phyloP scores from a whole-genome alignment of 2,888 invertebrate genomes.

The Nemotelus nigrinus region DNA sequence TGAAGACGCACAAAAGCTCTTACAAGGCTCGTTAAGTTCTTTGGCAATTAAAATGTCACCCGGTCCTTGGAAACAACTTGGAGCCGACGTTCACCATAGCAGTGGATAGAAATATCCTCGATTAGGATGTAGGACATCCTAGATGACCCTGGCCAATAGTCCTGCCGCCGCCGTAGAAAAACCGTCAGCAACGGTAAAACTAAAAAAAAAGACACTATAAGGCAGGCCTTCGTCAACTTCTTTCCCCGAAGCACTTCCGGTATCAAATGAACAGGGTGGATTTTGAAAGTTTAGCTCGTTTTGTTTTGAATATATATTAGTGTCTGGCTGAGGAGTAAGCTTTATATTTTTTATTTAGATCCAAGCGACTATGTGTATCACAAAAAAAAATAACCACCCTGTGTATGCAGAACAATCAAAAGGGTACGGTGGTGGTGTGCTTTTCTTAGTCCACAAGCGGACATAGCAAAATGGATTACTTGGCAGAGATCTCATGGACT shows the following conservation, averaged over 20 bases:
- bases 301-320: too few species aligned
- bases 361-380: too few species aligned
- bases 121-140: conserved; percentile 20
- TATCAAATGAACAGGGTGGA: not conserved
- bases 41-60: conserved; percentile 50
- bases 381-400: not conserved
- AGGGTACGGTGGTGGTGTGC: not conserved
- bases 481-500: conserved; percentile 29
- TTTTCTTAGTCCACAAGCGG: not conserved
- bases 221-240: conserved; percentile 18
- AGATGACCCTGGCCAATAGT: conserved; percentile 19
- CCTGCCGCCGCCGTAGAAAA: conserved; percentile 6
- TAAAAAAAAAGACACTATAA: conserved; percentile 5
- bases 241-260: not conserved
- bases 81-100: not conserved
- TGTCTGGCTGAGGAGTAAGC: too few species aligned
- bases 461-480: conserved; percentile 36
- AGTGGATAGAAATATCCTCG: not conserved
- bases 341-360: too few species aligned
- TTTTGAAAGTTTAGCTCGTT: too few species aligned
- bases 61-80: not conserved
- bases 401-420: not conserved
- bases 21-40: conserved; percentile 50
- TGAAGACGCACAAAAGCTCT: conserved; percentile 46
- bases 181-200: not conserved